Conservation (phyloP, 2,797 vertebrate genomes). For the Eurystomus glaucurus region DNA sequence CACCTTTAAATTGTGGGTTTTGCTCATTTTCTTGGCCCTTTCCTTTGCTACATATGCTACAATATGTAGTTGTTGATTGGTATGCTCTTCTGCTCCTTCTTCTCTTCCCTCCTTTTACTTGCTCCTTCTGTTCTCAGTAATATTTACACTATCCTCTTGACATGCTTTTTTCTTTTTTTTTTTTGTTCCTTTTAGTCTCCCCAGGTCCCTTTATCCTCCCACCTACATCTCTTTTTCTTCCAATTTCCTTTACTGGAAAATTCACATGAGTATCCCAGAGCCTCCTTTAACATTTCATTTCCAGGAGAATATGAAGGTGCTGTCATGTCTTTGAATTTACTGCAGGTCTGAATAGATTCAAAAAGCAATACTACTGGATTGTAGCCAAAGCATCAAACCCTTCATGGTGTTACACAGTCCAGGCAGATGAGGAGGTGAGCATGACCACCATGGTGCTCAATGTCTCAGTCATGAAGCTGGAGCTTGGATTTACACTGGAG, state of each 20-base stretch:
- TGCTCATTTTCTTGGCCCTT: neutral
- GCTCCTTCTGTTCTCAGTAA: neutral
- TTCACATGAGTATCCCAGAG: conserved; percentile 27
- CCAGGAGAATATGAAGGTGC: conserved; percentile 9
- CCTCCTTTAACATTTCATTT: conserved; percentile 62
- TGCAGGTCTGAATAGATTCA: conserved; percentile 16
- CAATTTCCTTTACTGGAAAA: neutral
- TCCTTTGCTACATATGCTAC: neutral
- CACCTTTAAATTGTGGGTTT: neutral
- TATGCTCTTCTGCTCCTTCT: neutral
- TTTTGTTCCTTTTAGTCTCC: neutral
- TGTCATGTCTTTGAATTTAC: neutral
- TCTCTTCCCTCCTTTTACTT: neutral
- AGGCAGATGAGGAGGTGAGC: neutral
- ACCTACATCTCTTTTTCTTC: neutral
- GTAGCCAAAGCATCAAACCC: neutral
- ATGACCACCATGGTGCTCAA: neutral
- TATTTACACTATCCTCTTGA: neutral
- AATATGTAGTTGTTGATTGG: neutral
- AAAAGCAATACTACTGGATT: conserved; percentile 9
- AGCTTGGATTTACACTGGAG: neutral
- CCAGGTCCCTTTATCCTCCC: neutral
- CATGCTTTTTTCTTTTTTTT: neutral
- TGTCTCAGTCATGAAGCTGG: neutral
- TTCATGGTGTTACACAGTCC: neutral